Evolutionary conservation across 2,797 vertebrate species (phyloP).

Genomic region (Cirrhinus mrigala): DNA sequence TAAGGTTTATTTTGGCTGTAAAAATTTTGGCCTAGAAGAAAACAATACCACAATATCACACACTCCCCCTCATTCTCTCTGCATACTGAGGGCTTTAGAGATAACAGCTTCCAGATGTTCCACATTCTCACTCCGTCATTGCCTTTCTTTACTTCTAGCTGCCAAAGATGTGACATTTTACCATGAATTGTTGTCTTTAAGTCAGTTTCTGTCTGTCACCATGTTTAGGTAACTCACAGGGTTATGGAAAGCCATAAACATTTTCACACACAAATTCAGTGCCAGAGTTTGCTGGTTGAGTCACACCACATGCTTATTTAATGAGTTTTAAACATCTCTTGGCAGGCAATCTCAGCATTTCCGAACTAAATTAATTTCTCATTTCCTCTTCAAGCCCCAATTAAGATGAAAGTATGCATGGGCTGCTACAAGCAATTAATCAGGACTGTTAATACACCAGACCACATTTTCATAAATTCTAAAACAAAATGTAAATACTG

Average conservation of each 20-base stretch:
- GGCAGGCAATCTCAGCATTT: neutral
- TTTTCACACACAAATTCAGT: neutral
- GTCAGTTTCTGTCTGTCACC: neutral
- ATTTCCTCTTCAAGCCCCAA: neutral
- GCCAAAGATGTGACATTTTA: slow-evolving; percentile 21
- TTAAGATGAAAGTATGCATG: neutral
- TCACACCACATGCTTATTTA: neutral
- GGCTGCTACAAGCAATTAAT: neutral
- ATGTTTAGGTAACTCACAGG: neutral
- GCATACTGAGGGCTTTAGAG: neutral
- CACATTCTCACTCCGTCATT: slow-evolving; percentile 11
- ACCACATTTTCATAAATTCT: neutral
- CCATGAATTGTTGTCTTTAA: neutral
- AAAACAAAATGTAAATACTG: neutral
- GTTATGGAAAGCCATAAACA: neutral
- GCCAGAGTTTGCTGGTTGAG: neutral
- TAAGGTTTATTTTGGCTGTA: slow-evolving; percentile 27
- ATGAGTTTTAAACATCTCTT: neutral
- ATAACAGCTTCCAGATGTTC: slow-evolving; percentile 49
- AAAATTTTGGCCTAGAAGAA: neutral
- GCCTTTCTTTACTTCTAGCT: neutral
- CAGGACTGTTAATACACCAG: neutral
- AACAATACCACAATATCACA: slow-evolving; percentile 13
- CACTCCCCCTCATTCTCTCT: neutral
- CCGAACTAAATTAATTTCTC: neutral